Percentiles rank a stretch among this genome's conserved stretches.
phyloP scores from a whole-genome alignment of 2,113 vertebrate genomes.

The Fregetta grallaria region DNA sequence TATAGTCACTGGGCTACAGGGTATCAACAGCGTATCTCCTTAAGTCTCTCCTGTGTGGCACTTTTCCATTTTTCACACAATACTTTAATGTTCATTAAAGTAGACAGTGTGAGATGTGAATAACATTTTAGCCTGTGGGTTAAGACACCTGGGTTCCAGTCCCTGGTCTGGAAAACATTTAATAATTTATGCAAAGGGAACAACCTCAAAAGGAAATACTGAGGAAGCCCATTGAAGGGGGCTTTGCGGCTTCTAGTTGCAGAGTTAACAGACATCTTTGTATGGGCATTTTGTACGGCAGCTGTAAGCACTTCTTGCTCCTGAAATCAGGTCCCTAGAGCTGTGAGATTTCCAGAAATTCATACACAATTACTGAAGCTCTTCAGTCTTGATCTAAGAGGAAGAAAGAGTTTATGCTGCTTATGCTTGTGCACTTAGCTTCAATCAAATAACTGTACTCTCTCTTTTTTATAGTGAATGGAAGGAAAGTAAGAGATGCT shows the following conservation, averaged over 20 bases:
- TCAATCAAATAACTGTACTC: not conserved
- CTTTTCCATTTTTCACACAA: not conserved
- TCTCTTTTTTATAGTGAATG: not conserved
- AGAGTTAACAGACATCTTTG: not conserved
- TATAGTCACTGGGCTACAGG: not conserved
- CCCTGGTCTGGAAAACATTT: not conserved
- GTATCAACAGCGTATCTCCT: not conserved
- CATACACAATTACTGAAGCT: not conserved
- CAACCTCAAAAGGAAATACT: not conserved
- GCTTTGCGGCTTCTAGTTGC: not conserved
- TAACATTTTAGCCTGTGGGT: not conserved
- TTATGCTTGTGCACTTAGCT: not conserved
- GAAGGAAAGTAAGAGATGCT: not conserved
- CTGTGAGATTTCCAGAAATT: not conserved
- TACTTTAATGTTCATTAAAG: not conserved
- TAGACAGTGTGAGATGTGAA: not conserved
- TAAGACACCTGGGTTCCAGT: not conserved
- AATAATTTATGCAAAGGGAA: not conserved
- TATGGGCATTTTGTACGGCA: not conserved
- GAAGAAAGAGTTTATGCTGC: not conserved
- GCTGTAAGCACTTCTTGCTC: not conserved
- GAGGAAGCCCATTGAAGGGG: not conserved
- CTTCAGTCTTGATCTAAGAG: not conserved
- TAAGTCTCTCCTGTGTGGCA: not conserved
- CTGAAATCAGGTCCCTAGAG: not conserved